phyloP scores from a whole-genome alignment of 2,113 vertebrate species.

The Colius striatus region DNA sequence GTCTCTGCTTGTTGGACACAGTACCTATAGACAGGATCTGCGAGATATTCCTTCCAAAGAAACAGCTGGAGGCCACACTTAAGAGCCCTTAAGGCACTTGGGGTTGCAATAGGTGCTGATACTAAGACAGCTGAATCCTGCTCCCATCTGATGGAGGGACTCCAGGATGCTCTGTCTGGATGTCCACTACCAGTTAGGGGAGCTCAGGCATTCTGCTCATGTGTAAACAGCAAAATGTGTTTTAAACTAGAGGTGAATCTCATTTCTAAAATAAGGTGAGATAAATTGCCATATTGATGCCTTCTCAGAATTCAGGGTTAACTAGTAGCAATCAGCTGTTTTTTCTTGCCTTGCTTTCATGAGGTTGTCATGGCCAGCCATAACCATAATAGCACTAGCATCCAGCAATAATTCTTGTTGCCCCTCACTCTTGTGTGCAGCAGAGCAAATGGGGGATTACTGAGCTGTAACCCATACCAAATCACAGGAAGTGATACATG shows the following conservation, averaged over 20 bases:
- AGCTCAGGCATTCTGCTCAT: background rate
- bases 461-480: background rate
- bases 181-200: background rate
- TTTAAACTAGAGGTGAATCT: background rate
- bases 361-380: too few species aligned
- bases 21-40: accelerated
- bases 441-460: background rate
- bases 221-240: background rate
- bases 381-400: accelerated
- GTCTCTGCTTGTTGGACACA: background rate
- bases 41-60: accelerated
- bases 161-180: background rate
- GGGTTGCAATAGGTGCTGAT: background rate
- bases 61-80: background rate
- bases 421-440: background rate
- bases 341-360: background rate
- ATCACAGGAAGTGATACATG: background rate
- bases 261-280: background rate
- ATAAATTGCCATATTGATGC: background rate
- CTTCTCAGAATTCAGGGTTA: background rate
- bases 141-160: background rate
- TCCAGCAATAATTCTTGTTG: accelerated
- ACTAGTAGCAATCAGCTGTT: background rate
- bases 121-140: background rate
- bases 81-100: background rate